Evolutionary conservation across 2,113 vertebrate species (phyloP), one percentile per base, ranked within the genome.

Genomic region (Agapornis roseicollis): DNA sequence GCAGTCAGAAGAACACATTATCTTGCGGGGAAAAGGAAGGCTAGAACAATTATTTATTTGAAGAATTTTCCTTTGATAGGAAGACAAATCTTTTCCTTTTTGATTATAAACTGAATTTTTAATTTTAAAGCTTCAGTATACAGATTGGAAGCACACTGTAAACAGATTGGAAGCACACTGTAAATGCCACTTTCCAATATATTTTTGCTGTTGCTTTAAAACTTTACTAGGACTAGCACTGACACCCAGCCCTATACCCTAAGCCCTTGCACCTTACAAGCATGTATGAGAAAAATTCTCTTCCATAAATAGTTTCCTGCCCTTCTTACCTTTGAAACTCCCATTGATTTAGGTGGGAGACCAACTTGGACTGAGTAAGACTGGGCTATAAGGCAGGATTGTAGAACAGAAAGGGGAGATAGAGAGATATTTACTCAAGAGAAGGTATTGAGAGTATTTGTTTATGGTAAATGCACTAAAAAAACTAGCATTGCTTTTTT

Each of bases 81-180:
- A 84, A 13, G 29, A 39, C 20, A 8, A 10, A 9, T 31, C 6
- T 46, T 52, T 52, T 58, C 60, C 33, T 12, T 31, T 64, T 65
- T 13, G 5, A 33, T 74, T 70, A 19, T 28, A 22, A 69, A 47
- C 33, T 29, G n/a, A n/a, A 41, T 28, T 79, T 44, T 69, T 69
- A 17, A 42, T 58, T 69, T 46, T 58, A 64, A 74, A 64, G 33
- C 10, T 50, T 70, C 25, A 6, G 6, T 49, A 28, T 14, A 35
- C 0, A 0, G 31, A 58, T 23, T 15, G 3, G 6, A 56, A 35
- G 18, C 31, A 31, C 33, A 20, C 6, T 0, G 2, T 13, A 63
- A 68, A 56, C 0, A 0, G 31, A 58, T 23, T 15, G 3, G 6
- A 56, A 35, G 18, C 31, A 31, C 33, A 20, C 6, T 0, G 2